These are phyloP conservation scores for Onthophagus sagittarius DNA, from an alignment of 2,888 invertebrate genomes.

Conservation along the genomic window DNA sequence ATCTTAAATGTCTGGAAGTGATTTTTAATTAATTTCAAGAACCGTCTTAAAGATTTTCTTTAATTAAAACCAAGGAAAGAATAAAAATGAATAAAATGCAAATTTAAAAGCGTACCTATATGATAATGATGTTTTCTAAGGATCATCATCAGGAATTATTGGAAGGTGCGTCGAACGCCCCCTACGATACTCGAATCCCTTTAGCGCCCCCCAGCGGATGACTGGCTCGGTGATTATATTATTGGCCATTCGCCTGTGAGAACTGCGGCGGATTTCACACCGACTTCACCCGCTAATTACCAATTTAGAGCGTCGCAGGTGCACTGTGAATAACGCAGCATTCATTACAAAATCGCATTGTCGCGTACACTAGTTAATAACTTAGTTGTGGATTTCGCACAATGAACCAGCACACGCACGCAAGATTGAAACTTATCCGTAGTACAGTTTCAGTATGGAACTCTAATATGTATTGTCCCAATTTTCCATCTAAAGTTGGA, in stretches of 20 bases:
- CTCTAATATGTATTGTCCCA: not conserved
- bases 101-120: not conserved
- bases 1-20: not conserved
- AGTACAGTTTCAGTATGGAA: not conserved
- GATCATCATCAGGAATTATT: not conserved
- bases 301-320: slow-evolving; percentile 47
- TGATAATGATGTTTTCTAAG: not conserved
- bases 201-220: slow-evolving; percentile 6
- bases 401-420: slow-evolving; percentile 22
- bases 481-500: not conserved
- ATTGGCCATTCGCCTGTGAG: slow-evolving; percentile 47
- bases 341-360: slow-evolving; percentile 46
- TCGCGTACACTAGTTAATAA: slow-evolving; percentile 44
- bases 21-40: slow-evolving; percentile 5
- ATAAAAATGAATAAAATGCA: not conserved
- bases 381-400: slow-evolving; percentile 37
- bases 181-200: slow-evolving; percentile 6
- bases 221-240: slow-evolving; percentile 40
- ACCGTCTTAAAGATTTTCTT: too few species aligned
- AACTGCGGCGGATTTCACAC: slow-evolving; percentile 49
- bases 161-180: not conserved
- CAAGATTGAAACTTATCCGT: slow-evolving; percentile 21
- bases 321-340: slow-evolving; percentile 41
- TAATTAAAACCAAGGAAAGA: slow-evolving; percentile 3
- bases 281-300: slow-evolving; percentile 50